Evolutionary conservation across 2,888 invertebrate species (phyloP), one percentile per base, ranked within the genome.

Genomic region (Calephelis perditalis): DNA sequence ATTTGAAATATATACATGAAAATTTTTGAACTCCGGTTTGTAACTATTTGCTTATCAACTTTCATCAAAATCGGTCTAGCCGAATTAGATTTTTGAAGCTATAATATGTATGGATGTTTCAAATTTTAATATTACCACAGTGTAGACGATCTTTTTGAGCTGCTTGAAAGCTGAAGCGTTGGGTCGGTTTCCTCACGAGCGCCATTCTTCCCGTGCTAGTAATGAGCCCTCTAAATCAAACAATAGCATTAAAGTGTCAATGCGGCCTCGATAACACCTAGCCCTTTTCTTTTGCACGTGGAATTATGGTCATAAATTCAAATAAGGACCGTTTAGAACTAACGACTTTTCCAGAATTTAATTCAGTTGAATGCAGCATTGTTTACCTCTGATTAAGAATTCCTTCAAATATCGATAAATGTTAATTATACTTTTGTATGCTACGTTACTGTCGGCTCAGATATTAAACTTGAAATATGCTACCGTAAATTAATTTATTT

Each of bases 171-270:
- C 54, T 72, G 67, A 71, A 40, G 71, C 68, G 70, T 68, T 65
- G 67, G 71, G 70, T 70, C 71, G 71, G 74, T 73, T 81, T 78
- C 75, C 78, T 79, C 84, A 83, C 82, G 86, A 82, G 69, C 75
- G 74, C 78, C 73, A 79, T 82, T 82, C 83, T 84, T 86, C 86
- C 79, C 79, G 81, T 78, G 76, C 71, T 69, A 63, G 78, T 90
- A 89, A 89, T 90, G 90, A 89, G 85, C 77, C 76, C 86, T 83
- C 80, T 90, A 90, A 88, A 90, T 89, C 90, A 90, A 89, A 90
- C 89, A 89, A 90, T 88, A 84, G 88, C 86, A 90, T 90, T 90
- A 90, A 86, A 82, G 88, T 90, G 90, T 90, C 90, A 89, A 88
- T 90, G 84, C 76, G 67, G 76, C 75, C 82, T 82, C 84, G 88